Conservation (phyloP, 1,140 invertebrate genomes). For the Eumaeus atala region DNA sequence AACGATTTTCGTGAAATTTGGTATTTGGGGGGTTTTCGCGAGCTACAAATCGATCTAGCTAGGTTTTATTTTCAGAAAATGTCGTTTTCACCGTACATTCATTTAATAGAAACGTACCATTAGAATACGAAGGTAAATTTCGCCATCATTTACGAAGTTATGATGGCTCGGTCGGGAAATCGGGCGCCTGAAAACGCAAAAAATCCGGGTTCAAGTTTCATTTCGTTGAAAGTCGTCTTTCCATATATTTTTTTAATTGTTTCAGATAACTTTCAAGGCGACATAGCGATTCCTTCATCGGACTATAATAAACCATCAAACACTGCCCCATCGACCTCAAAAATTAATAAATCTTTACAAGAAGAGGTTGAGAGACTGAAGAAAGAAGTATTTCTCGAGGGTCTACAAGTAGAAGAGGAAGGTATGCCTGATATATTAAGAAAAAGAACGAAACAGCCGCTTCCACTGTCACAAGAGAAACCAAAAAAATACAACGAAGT, state of each 20-base stretch:
- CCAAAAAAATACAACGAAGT: slow-evolving; percentile 75
- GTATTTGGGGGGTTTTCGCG: too few relatives aligned
- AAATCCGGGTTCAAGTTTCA: too few relatives aligned
- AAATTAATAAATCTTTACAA: slow-evolving; percentile 79
- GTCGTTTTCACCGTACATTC: too few relatives aligned
- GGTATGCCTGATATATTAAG: slow-evolving; percentile 81
- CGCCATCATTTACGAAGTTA: too few relatives aligned
- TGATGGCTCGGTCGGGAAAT: too few relatives aligned
- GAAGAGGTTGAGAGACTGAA: slow-evolving; percentile 85
- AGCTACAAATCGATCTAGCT: too few relatives aligned
- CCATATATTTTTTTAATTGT: slow-evolving; percentile 29
- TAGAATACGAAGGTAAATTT: too few relatives aligned
- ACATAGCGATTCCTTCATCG: slow-evolving; percentile 84
- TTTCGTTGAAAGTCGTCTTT: neutral
- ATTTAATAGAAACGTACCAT: too few relatives aligned
- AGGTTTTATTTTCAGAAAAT: too few relatives aligned
- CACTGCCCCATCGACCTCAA: slow-evolving; percentile 62
- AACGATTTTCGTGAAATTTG: too few relatives aligned
- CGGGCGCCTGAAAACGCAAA: too few relatives aligned
- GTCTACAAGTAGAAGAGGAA: slow-evolving; percentile 87
- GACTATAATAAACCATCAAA: slow-evolving; percentile 67
- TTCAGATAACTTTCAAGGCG: slow-evolving; percentile 84
- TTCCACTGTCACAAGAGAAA: slow-evolving; percentile 58
- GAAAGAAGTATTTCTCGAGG: slow-evolving; percentile 85
- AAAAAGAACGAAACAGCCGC: slow-evolving; percentile 78